Base-by-base conservation (phyloP, 2,797 vertebrate species). In the Leuciscus waleckii region DNA sequence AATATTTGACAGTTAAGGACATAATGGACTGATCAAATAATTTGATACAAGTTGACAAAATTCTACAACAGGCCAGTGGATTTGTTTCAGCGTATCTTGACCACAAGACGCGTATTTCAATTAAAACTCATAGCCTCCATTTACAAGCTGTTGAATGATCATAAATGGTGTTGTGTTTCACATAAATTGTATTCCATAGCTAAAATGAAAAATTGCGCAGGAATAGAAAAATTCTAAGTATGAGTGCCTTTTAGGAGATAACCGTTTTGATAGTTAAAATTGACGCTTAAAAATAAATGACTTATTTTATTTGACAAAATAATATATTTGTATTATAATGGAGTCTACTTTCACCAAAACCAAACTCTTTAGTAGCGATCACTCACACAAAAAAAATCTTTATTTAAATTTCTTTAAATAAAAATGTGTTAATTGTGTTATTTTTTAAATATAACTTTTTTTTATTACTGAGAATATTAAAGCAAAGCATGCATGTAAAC, bases 1-100 rank as follows among this genome's bases (percentile, higher is more conserved):
- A 43, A 43, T 90, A 90, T 92, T 90, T 92, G 86, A 88, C 84
- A 1, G 88, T 79, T 51, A 84, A 35, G 41, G 16, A 80, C 69
- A 75, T 41, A 77, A 43, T 10, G 5, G 41, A 13, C 26, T 74
- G 19, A 61, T 23, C 9, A 7, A n/a, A 49, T 56, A 4, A 56
- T 32, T 81, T 10, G 32, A 56, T 39, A 19, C 14, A 49, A 58
- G 21, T 51, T 67, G 79, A 69, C 21, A 39, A 39, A 19, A 73
- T 43, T 43, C 17, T 82, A 39, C 37, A 32, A 32, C 54, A 35
- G 35, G 51, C 16, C 37, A 29, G 21, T 10, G 1, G 21, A 61
- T 58, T 2, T 2, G 51, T 82, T 70, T 70, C 23, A 81, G 19
- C 21, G 8, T 39, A 69, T 19, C 51, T 70, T 43, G 80, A 32